Percentiles rank a stretch among this genome's conserved stretches.
Conservation (phyloP, 2,113 vertebrate species). For the Bothrops jararaca region DNA sequence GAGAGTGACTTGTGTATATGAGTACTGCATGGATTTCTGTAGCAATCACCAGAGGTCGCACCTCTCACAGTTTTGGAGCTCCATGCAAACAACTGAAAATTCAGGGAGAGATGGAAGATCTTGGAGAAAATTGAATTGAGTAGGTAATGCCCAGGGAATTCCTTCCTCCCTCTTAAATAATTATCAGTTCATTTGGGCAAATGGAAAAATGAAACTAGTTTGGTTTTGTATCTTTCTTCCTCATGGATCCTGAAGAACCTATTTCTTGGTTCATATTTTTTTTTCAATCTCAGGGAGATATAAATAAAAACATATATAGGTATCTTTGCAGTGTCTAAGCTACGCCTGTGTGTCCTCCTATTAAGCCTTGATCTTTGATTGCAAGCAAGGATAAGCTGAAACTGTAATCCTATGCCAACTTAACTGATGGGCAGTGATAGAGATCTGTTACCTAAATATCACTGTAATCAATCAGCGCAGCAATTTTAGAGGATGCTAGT, state of each 20-base stretch:
- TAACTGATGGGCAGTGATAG: background rate
- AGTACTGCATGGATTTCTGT: slow-evolving; percentile 16
- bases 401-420: background rate
- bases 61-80: slow-evolving; percentile 46
- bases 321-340: background rate
- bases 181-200: background rate
- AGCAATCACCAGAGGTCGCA: slow-evolving; percentile 73
- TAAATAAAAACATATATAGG: background rate
- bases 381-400: background rate
- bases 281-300: background rate
- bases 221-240: background rate
- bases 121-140: background rate
- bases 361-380: background rate
- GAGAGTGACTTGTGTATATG: background rate
- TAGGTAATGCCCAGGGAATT: background rate
- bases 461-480: background rate
- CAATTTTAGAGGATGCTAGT: background rate
- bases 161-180: background rate
- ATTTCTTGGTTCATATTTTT: background rate
- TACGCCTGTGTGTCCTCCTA: background rate
- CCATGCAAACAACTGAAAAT: background rate
- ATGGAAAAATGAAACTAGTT: background rate
- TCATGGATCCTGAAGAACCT: background rate
- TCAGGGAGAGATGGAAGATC: background rate
- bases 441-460: background rate